Base-by-base conservation (phyloP, 2,888 invertebrate species). In the Drosophila vallismaia region DNA sequence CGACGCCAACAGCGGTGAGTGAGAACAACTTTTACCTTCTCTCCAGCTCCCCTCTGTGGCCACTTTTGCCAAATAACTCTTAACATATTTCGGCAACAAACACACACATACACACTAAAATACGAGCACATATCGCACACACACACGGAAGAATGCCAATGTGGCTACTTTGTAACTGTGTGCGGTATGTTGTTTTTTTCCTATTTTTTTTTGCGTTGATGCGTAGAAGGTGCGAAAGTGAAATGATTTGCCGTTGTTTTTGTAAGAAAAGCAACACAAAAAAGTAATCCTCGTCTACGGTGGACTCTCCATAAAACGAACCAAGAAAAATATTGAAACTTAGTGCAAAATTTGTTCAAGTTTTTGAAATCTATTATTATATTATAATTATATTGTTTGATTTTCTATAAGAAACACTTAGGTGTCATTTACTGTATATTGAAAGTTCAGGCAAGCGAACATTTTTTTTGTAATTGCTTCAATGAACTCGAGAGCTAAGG, bases 1-100 rank as follows among this genome's bases (percentile, higher is more conserved):
- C 75, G 83, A 88, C 76, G 82, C 78, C 79, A 69, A 38, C 57
- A 78, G 81, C 74, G 88, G 88, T 88, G 73, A 89, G 88, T 88
- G 67, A 55, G 67, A 68, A 60, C 60, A 64, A 45, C 51, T 74
- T 72, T 73, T 66, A 48, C 54, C 24, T 44, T 64, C 59, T 56
- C 71, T 19, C 8, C 12, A 33, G 38, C 8, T 14, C 46, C 33
- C 24, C 31, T 14, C 12, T 31, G 33, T 12, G 12, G 50, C 29
- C 5, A 12, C 24, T 8, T 52, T 31, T 24, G 24, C 9, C 40
- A 42, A 60, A 29, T 36, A 33, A 28, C n/a, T 38, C 12, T 36
- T 24, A 44, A 12, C 24, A 52, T 55, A 46, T 55, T 66, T 42
- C 40, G 42, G 57, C 54, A 57, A 68, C 38, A 66, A 72, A 54